A percentile compares a stretch with the other conserved stretches of the same genome.
Conservation (phyloP, 2,888 invertebrate species). For the Hemaris fuciformis region DNA sequence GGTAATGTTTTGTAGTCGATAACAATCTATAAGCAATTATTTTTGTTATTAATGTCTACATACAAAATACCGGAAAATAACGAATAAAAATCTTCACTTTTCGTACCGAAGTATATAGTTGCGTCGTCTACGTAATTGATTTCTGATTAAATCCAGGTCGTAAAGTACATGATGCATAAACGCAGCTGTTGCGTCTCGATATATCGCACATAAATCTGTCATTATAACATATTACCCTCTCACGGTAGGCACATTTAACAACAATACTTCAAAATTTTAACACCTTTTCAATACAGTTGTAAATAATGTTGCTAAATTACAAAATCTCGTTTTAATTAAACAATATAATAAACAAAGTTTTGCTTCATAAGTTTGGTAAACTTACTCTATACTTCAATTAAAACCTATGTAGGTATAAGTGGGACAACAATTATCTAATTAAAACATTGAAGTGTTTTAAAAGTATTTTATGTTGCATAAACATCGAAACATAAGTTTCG, state of each 20-base stretch:
- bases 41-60: too few species aligned
- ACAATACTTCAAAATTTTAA: background rate
- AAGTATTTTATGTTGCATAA: background rate
- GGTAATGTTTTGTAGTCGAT: background rate
- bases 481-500: background rate
- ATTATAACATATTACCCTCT: constrained; percentile 24
- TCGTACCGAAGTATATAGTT: background rate
- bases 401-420: background rate
- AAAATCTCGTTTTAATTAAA: background rate
- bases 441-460: background rate
- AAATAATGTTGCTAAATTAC: background rate
- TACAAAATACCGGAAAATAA: too few species aligned
- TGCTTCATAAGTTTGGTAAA: background rate
- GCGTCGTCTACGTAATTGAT: constrained; percentile 30
- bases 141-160: constrained; percentile 42
- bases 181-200: constrained; percentile 44
- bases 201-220: constrained; percentile 44
- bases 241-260: background rate
- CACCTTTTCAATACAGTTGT: too few species aligned
- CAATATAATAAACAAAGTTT: background rate
- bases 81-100: background rate
- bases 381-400: background rate
- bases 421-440: background rate
- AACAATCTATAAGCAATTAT: background rate
- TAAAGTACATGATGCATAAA: constrained; percentile 40